phyloP scores from a whole-genome alignment of 2,797 vertebrate genomes.

The Danionella dracula region DNA sequence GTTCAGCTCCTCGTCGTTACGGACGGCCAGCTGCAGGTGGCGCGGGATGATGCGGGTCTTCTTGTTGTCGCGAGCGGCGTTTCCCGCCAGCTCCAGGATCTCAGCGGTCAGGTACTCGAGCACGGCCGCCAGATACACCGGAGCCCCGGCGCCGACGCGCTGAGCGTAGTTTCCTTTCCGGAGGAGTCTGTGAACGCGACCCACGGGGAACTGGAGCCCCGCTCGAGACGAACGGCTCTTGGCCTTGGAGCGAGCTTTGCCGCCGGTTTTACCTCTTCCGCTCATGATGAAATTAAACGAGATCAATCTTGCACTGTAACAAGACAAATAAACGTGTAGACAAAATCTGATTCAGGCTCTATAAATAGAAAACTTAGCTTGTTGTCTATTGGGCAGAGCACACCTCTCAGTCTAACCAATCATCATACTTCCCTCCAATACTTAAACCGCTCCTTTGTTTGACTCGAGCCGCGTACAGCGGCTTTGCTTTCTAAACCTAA shows the following conservation, averaged over 20 bases:
- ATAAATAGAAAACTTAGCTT: too few species aligned
- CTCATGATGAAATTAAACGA: neutral
- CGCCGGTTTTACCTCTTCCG: neutral
- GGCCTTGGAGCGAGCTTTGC: neutral
- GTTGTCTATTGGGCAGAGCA: too few species aligned
- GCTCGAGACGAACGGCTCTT: neutral
- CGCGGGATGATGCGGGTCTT: neutral
- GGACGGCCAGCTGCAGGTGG: slow-evolving; percentile 1
- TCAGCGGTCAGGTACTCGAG: slow-evolving; percentile 1
- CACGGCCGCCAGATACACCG: neutral
- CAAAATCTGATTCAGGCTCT: too few species aligned
- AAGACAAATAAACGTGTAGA: too few species aligned
- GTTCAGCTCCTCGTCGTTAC: neutral
- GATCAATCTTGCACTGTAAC: too few species aligned
- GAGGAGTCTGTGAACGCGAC: neutral
- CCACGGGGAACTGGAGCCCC: neutral
- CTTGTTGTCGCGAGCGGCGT: slow-evolving; percentile 10
- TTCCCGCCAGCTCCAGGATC: slow-evolving; percentile 4
- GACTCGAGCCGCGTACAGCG: too few species aligned
- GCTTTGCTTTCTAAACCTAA: too few species aligned
- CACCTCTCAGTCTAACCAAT: too few species aligned
- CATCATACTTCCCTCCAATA: too few species aligned
- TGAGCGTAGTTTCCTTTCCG: neutral
- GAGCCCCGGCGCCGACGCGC: neutral
- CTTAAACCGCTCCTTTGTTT: too few species aligned